Conservation (phyloP, 2,113 vertebrate species). For the Petromus typicus region DNA sequence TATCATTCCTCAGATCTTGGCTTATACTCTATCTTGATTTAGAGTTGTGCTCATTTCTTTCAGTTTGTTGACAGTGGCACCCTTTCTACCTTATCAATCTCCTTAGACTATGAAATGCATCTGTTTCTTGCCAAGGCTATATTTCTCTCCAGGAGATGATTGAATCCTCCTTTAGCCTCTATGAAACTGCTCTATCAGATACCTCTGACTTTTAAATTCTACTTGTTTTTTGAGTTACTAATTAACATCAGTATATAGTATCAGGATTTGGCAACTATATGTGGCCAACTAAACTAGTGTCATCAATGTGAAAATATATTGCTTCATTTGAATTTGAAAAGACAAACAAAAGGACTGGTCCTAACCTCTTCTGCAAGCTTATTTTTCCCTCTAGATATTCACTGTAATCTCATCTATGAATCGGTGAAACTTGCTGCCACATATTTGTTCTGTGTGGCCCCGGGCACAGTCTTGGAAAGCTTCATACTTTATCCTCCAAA, state of each 20-base stretch:
- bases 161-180: background rate
- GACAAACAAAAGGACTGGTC: background rate
- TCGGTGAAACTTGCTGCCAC: background rate
- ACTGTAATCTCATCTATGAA: background rate
- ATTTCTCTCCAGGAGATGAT: background rate
- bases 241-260: background rate
- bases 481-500: background rate
- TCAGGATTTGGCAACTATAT: background rate
- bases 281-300: background rate
- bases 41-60: background rate
- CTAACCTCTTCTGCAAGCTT: background rate
- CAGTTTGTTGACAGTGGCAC: background rate
- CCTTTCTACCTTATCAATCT: background rate
- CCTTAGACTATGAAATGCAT: background rate
- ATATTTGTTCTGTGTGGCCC: background rate
- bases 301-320: background rate
- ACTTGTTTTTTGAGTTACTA: background rate
- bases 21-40: background rate
- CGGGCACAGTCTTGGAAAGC: no score
- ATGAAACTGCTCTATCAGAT: background rate
- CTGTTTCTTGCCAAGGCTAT: background rate
- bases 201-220: background rate
- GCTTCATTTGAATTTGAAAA: background rate
- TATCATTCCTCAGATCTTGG: background rate
- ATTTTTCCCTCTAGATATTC: background rate